Evolutionary conservation across 1,140 invertebrate genomes (phyloP).

Genomic region (Ostrea denselamellosa): DNA sequence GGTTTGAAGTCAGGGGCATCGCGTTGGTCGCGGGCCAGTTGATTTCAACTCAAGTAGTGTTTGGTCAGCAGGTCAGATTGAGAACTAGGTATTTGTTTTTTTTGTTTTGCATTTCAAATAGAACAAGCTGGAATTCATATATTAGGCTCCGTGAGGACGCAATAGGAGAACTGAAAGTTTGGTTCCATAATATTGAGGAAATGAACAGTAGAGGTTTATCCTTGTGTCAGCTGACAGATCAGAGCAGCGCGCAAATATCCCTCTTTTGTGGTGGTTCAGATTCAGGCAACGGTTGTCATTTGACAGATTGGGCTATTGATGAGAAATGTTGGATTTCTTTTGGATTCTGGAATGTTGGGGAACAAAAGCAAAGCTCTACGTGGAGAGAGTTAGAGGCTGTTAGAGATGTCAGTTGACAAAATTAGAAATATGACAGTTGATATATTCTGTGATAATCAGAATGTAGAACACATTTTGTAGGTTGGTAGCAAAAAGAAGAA

Average conservation of each 20-base stretch:
- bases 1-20: not conserved
- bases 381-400: not conserved
- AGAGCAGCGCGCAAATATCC: not conserved
- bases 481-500: not conserved
- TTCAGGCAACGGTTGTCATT: slow-evolving; percentile 24
- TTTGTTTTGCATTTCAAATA: slow-evolving; percentile 28
- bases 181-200: slow-evolving; percentile 20
- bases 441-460: not conserved
- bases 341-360: slow-evolving; percentile 9
- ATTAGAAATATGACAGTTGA: not conserved
- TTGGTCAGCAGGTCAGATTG: not conserved
- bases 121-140: slow-evolving; percentile 49
- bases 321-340: not conserved
- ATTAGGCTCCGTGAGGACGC: slow-evolving; percentile 21
- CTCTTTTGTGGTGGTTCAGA: slow-evolving; percentile 39
- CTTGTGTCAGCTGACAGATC: slow-evolving; percentile 37
- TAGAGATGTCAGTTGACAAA: not conserved
- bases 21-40: not conserved
- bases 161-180: slow-evolving; percentile 38
- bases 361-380: too few species aligned
- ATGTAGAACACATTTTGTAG: not conserved
- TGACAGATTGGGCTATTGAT: not conserved
- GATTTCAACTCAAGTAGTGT: not conserved
- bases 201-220: slow-evolving; percentile 41
- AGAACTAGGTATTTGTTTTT: slow-evolving; percentile 43